Base-by-base conservation (phyloP, 2,888 invertebrate genomes). In the Sarcophaga carnaria region DNA sequence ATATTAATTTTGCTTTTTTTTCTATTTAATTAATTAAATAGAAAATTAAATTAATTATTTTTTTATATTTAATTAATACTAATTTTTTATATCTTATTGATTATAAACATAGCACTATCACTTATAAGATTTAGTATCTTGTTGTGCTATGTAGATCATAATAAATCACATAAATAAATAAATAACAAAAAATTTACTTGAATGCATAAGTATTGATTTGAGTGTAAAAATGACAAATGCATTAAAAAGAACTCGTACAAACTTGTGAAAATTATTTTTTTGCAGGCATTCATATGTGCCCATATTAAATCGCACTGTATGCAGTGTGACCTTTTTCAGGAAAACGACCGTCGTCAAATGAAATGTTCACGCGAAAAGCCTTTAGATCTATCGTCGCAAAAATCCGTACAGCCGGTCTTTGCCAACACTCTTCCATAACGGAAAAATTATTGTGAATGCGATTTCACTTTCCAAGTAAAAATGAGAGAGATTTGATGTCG, bases 401-500 rank as follows among this genome's bases (percentile, higher is more conserved):
- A 82, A 82, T 20, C 71, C 79, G 49, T 75, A 47, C 10, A 79
- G 59, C 74, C 62, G 67, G 54, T 81, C 81, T 62, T 81, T 78
- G 54, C 82, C 82, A 69, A 80, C 45, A 76, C 82, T 88, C 83
- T 74, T 80, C 80, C 60, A 83, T 45, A 49, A 85, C 67, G 22
- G 88, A 80, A 83, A 83, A 83, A 67, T 75, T 78, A 71, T 77
- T 67, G 11, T 54, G 20, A 63, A 87, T 80, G 37, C 60, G 54
- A 14, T 86, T 86, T 83, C 69, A 63, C 78, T 86, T 80, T 75
- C 80, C 80, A 17, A 84, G 45, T 83, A 87, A 85, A 72, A 85
- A 87, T 67, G 88, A 85, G 66, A 85, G 70, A 47, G 81, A 80
- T 49, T 80, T 25, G 67, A 82, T 80, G 45, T 86, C 88, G 11